These are phyloP conservation scores for Rhynchotus rufescens DNA, from an alignment of 2,797 vertebrate species.

Conservation along the genomic window DNA sequence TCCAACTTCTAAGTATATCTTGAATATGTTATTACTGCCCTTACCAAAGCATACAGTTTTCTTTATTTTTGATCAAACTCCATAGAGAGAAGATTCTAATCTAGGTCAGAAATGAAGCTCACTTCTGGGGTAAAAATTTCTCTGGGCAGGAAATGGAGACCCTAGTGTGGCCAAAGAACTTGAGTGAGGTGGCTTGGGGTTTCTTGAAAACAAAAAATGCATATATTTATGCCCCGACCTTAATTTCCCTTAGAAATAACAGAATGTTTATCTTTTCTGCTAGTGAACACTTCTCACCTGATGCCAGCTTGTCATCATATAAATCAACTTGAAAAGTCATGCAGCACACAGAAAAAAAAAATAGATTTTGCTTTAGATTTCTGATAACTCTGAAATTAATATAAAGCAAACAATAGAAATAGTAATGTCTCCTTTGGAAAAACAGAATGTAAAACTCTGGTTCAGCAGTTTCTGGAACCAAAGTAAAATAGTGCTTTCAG, in stretches of 20 bases:
- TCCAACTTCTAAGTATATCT: not conserved
- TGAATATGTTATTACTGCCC: not conserved
- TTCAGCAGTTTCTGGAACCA: slow-evolving; percentile 23
- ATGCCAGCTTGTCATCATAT: not conserved
- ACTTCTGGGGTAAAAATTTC: not conserved
- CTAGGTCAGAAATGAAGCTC: not conserved
- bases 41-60: not conserved
- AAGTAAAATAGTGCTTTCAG: not conserved
- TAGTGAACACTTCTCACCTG: not conserved
- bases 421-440: not conserved
- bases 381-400: slow-evolving; percentile 16
- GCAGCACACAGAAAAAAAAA: slow-evolving; percentile 18
- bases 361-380: not conserved
- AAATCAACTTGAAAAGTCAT: not conserved
- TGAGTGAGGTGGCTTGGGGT: not conserved
- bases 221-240: not conserved
- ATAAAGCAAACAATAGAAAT: not conserved
- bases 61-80: not conserved
- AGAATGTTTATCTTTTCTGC: not conserved
- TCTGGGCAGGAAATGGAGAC: not conserved
- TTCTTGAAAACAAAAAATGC: slow-evolving; percentile 8
- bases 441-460: slow-evolving; percentile 19
- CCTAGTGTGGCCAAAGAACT: not conserved
- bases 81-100: not conserved
- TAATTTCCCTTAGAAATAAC: not conserved